These are phyloP conservation scores for Pantelozetes paolii DNA, from an alignment of 2,888 invertebrate genomes.

Conservation along the genomic window DNA sequence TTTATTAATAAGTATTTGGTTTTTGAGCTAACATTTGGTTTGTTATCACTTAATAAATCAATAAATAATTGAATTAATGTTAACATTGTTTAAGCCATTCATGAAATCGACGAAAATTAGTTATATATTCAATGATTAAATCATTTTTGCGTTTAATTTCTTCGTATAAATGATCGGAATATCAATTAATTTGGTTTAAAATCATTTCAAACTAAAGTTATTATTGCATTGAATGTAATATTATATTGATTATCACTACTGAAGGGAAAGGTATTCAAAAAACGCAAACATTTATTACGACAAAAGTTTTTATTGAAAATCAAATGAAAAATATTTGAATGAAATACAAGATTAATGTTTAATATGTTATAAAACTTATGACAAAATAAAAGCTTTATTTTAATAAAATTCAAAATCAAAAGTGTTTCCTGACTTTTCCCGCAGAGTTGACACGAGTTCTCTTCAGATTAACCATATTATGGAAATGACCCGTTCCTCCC, in stretches of 20 bases:
- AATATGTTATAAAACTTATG: background rate
- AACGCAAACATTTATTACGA: background rate
- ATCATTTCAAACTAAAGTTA: no score
- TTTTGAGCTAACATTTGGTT: background rate
- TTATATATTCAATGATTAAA: background rate
- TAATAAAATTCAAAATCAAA: background rate
- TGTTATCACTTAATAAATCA: background rate
- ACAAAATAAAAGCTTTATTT: background rate
- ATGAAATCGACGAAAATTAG: background rate
- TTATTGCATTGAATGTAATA: no score
- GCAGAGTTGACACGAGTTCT: constrained; percentile 22
- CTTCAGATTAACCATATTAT: constrained; percentile 16
- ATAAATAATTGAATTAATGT: no score
- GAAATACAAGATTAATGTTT: no score
- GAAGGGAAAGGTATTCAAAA: no score
- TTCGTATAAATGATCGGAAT: background rate
- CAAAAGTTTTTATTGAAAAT: no score
- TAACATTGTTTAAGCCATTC: no score
- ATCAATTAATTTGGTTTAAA: background rate
- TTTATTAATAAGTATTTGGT: background rate
- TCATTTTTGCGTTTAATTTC: background rate
- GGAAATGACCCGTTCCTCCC: background rate
- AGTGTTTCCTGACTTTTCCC: constrained; percentile 43
- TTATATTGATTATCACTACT: no score
- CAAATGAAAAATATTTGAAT: no score